Conservation (phyloP, 37 sponge, comb jelly and placozoan genomes). For the Beroe ovata region DNA sequence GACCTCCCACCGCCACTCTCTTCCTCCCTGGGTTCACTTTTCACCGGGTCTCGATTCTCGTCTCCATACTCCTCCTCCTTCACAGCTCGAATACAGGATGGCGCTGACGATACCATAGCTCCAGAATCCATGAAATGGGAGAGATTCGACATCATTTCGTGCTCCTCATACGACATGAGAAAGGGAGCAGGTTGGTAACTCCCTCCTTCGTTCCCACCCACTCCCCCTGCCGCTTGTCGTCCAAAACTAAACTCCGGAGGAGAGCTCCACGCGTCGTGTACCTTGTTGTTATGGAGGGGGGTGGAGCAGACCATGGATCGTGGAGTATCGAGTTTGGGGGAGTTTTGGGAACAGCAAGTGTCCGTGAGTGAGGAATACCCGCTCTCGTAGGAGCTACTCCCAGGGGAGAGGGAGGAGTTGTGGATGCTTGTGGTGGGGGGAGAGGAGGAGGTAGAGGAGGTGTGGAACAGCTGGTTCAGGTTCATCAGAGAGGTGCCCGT, state of each 20-base stretch:
- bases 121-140: constrained; percentile 21
- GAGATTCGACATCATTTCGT: constrained; percentile 10
- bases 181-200: not conserved
- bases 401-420: not conserved
- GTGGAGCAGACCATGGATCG: constrained; percentile 10
- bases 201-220: not conserved
- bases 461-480: constrained; percentile 67
- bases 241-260: not conserved
- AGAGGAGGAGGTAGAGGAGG: not conserved
- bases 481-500: constrained; percentile 49
- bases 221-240: not conserved
- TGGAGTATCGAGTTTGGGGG: not conserved
- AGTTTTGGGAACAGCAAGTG: not conserved
- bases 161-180: not conserved
- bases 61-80: constrained; percentile 3
- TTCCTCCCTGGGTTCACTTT: not conserved
- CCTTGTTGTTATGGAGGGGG: not conserved
- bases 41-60: not conserved
- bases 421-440: not conserved
- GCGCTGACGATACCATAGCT: not conserved
- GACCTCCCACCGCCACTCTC: not conserved
- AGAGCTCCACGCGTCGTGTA: not conserved
- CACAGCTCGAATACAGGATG: not conserved
- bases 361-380: constrained; percentile 2
- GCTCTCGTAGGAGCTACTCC: constrained; percentile 49